Percentiles rank a stretch among this genome's conserved stretches.
phyloP scores from a whole-genome alignment of 2,888 invertebrate genomes.

The Nasonovia ribisnigri region DNA sequence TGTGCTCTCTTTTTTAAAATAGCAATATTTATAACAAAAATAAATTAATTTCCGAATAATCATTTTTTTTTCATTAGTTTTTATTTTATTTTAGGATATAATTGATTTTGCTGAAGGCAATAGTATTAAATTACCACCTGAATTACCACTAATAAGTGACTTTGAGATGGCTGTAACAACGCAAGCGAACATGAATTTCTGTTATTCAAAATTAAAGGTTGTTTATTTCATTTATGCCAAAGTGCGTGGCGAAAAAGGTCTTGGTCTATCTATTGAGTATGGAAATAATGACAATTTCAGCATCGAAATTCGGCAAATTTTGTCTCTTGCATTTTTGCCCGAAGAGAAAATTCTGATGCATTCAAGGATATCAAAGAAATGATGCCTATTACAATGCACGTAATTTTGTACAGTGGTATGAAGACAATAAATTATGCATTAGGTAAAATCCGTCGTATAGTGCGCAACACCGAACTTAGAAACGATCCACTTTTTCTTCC shows the following conservation, averaged over 20 bases:
- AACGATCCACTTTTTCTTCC: not conserved
- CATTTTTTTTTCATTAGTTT: no score
- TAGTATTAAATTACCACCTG: no score
- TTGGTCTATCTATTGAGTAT: not conserved
- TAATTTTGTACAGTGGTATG: not conserved
- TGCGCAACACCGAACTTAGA: not conserved
- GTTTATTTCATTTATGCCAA: not conserved
- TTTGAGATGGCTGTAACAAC: no score
- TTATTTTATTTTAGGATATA: no score
- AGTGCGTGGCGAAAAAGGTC: not conserved
- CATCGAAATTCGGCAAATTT: not conserved
- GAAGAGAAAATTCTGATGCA: not conserved
- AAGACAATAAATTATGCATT: no score
- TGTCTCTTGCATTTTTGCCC: not conserved
- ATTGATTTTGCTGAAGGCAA: no score
- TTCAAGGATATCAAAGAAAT: not conserved
- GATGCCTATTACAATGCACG: not conserved
- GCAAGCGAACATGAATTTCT: no score
- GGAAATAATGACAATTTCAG: not conserved
- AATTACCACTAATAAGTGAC: no score
- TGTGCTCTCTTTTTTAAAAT: no score
- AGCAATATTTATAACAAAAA: no score
- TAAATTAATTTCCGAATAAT: no score
- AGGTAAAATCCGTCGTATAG: not conserved
- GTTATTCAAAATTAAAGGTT: not conserved